Conservation (phyloP, 1,140 invertebrate genomes). For the Aradophagus sp. region DNA sequence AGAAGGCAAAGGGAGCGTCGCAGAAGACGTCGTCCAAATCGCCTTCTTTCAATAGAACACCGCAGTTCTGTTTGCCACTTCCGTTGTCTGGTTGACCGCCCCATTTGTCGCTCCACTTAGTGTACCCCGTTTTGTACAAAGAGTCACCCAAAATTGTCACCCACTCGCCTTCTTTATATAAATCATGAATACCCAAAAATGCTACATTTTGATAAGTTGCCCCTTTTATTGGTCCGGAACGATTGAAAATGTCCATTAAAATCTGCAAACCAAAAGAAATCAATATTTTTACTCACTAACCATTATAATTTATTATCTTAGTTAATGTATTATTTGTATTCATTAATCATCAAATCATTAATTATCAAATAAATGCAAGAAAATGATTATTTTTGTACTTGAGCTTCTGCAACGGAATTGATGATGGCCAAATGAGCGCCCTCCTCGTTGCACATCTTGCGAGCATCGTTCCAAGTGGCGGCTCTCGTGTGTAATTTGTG, state of each 20-base stretch:
- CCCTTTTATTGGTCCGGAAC: conserved; percentile 58
- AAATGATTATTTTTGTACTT: too few relatives aligned
- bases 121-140: conserved; percentile 68
- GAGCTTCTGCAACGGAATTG: conserved; percentile 64
- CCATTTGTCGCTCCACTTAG: conserved; percentile 68
- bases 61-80: conserved; percentile 69
- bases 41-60: conserved; percentile 66
- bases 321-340: too few relatives aligned
- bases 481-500: conserved; percentile 69
- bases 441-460: conserved; percentile 68
- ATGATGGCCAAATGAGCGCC: conserved; percentile 70
- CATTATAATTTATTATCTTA: too few relatives aligned
- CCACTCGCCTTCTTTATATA: conserved; percentile 69
- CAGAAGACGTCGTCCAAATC: conserved; percentile 69
- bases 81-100: conserved; percentile 70
- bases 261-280: too few relatives aligned
- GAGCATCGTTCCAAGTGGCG: conserved; percentile 66
- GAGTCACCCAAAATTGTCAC: conserved; percentile 69
- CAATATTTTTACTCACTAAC: too few relatives aligned
- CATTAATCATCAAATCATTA: too few relatives aligned
- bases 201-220: conserved; percentile 59
- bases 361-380: too few relatives aligned
- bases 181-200: conserved; percentile 69
- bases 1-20: conserved; percentile 63
- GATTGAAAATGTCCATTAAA: conserved; percentile 66